Evolutionary conservation across 2,113 vertebrate species (phyloP).

Genomic region (Pongo abelii): DNA sequence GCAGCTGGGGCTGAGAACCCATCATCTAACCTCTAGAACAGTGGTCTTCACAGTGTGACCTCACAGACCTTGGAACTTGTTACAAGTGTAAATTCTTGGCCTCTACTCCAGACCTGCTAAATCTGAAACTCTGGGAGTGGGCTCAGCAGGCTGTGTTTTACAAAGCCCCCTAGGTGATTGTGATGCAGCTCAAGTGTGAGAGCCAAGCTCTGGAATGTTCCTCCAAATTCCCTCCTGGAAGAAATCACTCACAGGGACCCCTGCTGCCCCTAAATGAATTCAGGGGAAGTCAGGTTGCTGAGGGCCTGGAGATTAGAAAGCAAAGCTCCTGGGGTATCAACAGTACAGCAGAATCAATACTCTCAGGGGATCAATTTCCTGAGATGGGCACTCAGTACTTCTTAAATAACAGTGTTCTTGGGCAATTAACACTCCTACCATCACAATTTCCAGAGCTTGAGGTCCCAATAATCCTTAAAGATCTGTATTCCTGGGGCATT

Average conservation of each 20-base stretch:
- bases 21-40: background rate
- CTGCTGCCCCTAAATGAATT: background rate
- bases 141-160: background rate
- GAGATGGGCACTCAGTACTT: rapidly evolving
- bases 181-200: background rate
- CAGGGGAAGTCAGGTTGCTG: rapidly evolving
- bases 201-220: background rate
- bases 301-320: background rate
- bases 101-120: background rate
- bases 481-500: background rate
- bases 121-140: background rate
- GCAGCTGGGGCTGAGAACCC: background rate
- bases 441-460: background rate
- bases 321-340: background rate
- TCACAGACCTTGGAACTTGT: background rate
- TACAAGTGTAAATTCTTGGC: background rate
- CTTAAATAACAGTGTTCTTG: background rate
- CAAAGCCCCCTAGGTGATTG: background rate
- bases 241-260: background rate
- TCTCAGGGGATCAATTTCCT: background rate
- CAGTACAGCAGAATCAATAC: background rate
- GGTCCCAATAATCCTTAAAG: background rate
- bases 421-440: background rate
- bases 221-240: background rate
- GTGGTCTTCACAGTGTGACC: background rate